phyloP scores from a whole-genome alignment of 2,888 invertebrate species.

The Amblyjoppa proteus region DNA sequence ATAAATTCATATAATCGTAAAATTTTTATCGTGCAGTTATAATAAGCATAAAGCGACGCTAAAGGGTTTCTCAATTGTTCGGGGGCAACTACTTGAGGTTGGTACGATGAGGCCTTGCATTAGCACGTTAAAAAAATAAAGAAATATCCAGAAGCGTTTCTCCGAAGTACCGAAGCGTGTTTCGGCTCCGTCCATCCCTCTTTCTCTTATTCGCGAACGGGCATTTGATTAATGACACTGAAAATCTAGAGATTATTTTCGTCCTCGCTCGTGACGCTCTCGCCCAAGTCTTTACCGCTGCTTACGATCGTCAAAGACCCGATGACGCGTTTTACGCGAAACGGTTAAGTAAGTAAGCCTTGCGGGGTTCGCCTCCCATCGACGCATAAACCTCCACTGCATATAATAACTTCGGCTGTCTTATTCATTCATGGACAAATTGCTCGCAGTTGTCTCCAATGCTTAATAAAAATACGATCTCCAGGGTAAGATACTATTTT shows the following conservation, averaged over 20 bases:
- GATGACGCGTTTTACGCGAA: constrained; percentile 48
- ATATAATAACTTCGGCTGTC: neutral
- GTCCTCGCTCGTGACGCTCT: constrained; percentile 50
- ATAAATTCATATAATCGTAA: constrained; percentile 18
- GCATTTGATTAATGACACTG: constrained; percentile 75
- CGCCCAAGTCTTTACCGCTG: constrained; percentile 3
- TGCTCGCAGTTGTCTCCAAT: neutral
- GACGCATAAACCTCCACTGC: neutral
- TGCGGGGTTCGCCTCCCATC: neutral
- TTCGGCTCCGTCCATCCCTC: constrained; percentile 41
- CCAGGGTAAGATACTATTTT: neutral
- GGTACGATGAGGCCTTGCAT: constrained; percentile 4
- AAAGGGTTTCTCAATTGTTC: constrained; percentile 51
- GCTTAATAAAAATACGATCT: neutral
- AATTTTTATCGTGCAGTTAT: constrained; percentile 37
- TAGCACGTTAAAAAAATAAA: constrained; percentile 42
- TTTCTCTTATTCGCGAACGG: constrained; percentile 63
- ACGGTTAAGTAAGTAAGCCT: constrained; percentile 12
- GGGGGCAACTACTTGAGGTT: neutral
- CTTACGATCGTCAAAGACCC: constrained; percentile 42
- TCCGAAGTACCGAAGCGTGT: constrained; percentile 64
- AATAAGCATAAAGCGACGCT: constrained; percentile 4
- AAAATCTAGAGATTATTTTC: constrained; percentile 74
- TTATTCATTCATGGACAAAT: neutral
- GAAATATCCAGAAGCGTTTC: constrained; percentile 60